Percentiles rank a stretch among this genome's conserved stretches.
These are phyloP conservation scores for Trimorus sp. DNA, from an alignment of 2,888 invertebrate species.

Conservation along the genomic window DNA sequence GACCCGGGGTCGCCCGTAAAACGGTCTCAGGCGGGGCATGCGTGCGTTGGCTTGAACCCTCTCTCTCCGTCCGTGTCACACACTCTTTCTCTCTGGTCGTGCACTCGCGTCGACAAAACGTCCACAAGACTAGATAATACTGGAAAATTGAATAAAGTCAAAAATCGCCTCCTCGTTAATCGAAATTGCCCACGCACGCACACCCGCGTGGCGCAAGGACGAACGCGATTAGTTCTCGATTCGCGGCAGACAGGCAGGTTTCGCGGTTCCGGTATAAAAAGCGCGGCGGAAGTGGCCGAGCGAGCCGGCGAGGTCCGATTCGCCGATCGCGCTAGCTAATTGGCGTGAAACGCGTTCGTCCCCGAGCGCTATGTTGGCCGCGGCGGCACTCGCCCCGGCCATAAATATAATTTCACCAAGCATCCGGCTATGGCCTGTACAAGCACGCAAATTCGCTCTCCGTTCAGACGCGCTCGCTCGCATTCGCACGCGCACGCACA, in stretches of 20 bases:
- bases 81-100: conserved; percentile 60
- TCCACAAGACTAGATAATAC: conserved; percentile 81
- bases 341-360: conserved; percentile 45
- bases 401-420: conserved; percentile 64
- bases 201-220: conserved; percentile 46
- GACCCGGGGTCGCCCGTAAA: conserved; percentile 60
- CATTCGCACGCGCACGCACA: conserved; percentile 38
- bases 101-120: conserved; percentile 72
- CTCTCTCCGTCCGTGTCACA: conserved; percentile 43
- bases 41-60: conserved; percentile 46
- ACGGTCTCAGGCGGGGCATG: conserved; percentile 68
- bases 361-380: conserved; percentile 45
- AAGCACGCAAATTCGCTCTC: conserved; percentile 57
- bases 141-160: conserved; percentile 80
- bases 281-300: no score
- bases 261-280: no score
- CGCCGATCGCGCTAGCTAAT: conserved; percentile 1
- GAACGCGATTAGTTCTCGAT: conserved; percentile 18
- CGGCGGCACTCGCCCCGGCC: conserved; percentile 43
- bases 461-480: conserved; percentile 37
- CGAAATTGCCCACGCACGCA: conserved; percentile 64
- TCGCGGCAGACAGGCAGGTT: no score
- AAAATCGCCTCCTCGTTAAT: conserved; percentile 72
- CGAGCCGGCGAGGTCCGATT: not conserved
- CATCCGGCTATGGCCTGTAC: conserved; percentile 62